Percentiles rank a stretch among this genome's conserved stretches.
Evolutionary conservation across 2,888 invertebrate genomes (phyloP).

Genomic region (Spilosoma lubricipeda): DNA sequence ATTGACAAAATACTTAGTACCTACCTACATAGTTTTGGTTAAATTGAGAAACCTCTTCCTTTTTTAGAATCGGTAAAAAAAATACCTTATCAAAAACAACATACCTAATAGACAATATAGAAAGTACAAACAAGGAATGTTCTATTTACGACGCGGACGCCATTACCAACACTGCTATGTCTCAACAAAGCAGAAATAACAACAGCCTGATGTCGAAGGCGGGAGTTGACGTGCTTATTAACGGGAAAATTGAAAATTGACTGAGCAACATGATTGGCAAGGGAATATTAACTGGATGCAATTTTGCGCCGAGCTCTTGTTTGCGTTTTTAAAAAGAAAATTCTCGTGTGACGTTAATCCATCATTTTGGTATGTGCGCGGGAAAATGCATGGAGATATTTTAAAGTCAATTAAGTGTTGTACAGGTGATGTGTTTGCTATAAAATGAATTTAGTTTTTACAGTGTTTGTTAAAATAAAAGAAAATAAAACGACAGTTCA

Average conservation of each 20-base stretch:
- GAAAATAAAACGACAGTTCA: neutral
- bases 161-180: constrained; percentile 44
- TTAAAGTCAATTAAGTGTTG: constrained; percentile 6
- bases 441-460: constrained; percentile 10
- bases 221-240: constrained; percentile 82
- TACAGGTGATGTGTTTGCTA: constrained; percentile 31
- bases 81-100: too few species aligned
- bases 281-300: constrained; percentile 83
- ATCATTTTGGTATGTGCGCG: constrained; percentile 65
- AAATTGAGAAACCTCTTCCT: too few species aligned
- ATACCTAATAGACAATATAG: too few species aligned
- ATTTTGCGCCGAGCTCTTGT: constrained; percentile 72
- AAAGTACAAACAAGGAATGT: constrained; percentile 20
- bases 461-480: neutral
- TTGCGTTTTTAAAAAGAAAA: constrained; percentile 76
- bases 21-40: too few species aligned
- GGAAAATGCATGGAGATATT: constrained; percentile 44
- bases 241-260: constrained; percentile 85
- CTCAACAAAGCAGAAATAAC: constrained; percentile 60
- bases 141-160: constrained; percentile 11
- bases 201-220: constrained; percentile 68
- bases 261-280: constrained; percentile 83
- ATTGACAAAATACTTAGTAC: too few species aligned
- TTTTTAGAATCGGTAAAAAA: too few species aligned
- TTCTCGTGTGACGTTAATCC: constrained; percentile 81